Evolutionary conservation across 2,888 invertebrate species (phyloP), one percentile per base, ranked within the genome.

Genomic region (Philereme transversata): DNA sequence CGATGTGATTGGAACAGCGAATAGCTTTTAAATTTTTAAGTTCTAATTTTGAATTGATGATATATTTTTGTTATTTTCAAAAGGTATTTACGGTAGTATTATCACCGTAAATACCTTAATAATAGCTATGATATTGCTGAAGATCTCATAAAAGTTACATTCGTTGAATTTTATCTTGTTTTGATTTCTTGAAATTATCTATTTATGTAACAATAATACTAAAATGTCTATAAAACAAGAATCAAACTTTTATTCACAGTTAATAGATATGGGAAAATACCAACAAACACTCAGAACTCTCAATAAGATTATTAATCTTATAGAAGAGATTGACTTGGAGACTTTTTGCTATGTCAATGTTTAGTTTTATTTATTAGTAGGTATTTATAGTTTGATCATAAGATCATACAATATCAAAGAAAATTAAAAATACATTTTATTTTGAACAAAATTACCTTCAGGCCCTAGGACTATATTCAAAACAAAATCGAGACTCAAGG

Each of bases 1-100:
- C 75, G 77, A 87, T 82, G 77, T 84, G 81, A 83, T 82, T 78
- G 75, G 76, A 83, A 89, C 88, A 88, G 84, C 83, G 83, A 82
- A 86, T 85, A 79, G 87, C 87, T 90, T 84, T 88, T 88, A 86
- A 59, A 56, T 22, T 56, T 63, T 49, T 38, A 63, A 78, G 78
- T 78, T 83, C 77, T 73, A 75, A 79, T 78, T 83, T 77, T 72
- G 60, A 78, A 79, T 73, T 79, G 77, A 81, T 79, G 77, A 83
- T 84, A 84, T 83, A 80, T 79, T 82, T 84, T 84, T 87, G n/a
- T n/a, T 82, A 80, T 78, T 78, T 72, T 75, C 69, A 69, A 62
- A 66, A 65, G 69, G 51, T 50, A 52, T 45, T 62, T 58, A 62
- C 53, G 47, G 64, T 60, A 63, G 61, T 68, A 51, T 43, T 34